These are phyloP conservation scores for Cephus rjabovi DNA, from an alignment of 2,888 invertebrate genomes.

Conservation along the genomic window DNA sequence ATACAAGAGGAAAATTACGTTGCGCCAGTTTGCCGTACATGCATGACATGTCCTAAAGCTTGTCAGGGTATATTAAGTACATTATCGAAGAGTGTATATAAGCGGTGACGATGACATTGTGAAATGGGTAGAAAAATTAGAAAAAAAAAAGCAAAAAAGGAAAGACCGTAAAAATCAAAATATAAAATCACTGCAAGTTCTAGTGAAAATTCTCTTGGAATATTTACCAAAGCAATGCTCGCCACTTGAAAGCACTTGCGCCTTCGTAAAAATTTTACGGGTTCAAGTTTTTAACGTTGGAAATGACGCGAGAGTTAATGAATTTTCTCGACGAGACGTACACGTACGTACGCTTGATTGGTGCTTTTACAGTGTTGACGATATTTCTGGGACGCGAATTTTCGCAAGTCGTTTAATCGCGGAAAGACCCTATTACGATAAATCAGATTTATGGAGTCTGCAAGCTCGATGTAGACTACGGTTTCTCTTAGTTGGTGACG, in stretches of 20 bases:
- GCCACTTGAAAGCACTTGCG: background rate
- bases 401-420: conserved; percentile 4
- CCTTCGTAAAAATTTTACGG: background rate
- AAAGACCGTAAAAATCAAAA: background rate
- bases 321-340: background rate
- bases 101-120: background rate
- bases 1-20: background rate
- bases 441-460: conserved; percentile 48
- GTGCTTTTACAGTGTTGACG: background rate
- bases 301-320: background rate
- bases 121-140: background rate
- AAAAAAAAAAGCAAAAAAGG: background rate
- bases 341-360: background rate
- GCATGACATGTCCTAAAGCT: background rate
- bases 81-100: background rate
- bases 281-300: background rate
- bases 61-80: background rate
- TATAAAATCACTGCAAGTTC: background rate
- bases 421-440: conserved; percentile 49
- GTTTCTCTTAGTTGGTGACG: background rate
- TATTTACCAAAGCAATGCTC: background rate
- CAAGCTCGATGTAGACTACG: background rate
- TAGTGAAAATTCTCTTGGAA: background rate
- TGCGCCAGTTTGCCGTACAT: background rate
- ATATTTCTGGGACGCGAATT: background rate